Percentiles rank a stretch among this genome's conserved stretches.
Conservation (phyloP, 1,140 invertebrate genomes). For the Aphelenchoides avenae region DNA sequence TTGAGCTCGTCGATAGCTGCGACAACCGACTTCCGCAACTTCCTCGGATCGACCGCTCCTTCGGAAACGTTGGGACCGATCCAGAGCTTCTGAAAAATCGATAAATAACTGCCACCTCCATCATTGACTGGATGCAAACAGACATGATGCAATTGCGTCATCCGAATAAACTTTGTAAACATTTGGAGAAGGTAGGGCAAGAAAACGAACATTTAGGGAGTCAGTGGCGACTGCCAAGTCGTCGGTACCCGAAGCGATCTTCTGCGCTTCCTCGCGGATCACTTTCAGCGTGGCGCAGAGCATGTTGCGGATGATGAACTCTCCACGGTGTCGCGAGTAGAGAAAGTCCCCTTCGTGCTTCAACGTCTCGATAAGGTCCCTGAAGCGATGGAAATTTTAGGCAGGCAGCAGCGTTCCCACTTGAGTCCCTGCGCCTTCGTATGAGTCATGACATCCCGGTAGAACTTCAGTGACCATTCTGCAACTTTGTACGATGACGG, state of each 20-base stretch:
- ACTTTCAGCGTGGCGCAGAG: constrained; percentile 21
- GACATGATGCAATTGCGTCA: no score
- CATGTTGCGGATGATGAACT: constrained; percentile 27
- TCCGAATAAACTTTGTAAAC: no score
- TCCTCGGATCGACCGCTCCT: constrained; percentile 12
- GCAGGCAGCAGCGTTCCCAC: no score
- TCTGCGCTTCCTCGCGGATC: constrained; percentile 29
- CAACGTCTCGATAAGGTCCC: constrained; percentile 14
- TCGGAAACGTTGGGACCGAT: constrained; percentile 8
- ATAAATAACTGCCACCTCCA: no score
- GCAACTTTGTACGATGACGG: no score
- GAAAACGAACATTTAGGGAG: constrained; percentile 19
- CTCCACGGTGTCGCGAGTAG: constrained; percentile 6
- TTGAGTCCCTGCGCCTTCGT: no score
- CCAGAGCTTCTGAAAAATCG: constrained; percentile 32
- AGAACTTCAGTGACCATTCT: no score
- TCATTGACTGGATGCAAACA: no score
- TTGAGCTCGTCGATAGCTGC: constrained; percentile 22
- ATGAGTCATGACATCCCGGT: no score
- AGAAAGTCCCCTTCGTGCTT: constrained; percentile 10
- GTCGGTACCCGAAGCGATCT: constrained; percentile 16
- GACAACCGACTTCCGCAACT: constrained; percentile 19
- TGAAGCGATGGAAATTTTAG: constrained; percentile 31
- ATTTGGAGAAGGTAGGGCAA: background rate
- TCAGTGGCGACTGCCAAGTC: constrained; percentile 18